Base-by-base conservation (phyloP, 2,113 vertebrate genomes). In the Acinonyx jubatus region DNA sequence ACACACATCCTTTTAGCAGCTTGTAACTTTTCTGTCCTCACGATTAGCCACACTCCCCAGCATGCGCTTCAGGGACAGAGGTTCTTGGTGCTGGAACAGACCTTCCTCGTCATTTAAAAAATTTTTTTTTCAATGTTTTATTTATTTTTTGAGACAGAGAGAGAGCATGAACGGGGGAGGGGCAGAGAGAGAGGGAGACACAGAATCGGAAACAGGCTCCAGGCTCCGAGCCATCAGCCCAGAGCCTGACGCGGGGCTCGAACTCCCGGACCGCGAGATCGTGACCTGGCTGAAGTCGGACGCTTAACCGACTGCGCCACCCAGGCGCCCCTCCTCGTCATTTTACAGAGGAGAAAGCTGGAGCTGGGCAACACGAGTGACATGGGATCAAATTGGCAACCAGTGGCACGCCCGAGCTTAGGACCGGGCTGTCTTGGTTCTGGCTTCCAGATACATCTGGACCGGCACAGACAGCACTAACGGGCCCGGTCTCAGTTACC, bases 401-500 rank as follows among this genome's bases (percentile, higher is more conserved):
- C 80, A 1, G 33, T 0, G 27, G 36, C 38, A 33, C 2, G 1
- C 19, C 31, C 12, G 27, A 9, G 48, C 50, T 45, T 45, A 33
- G 41, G 83, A 27, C 45, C 1, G 1, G 8, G 45, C 38, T 6
- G 1, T 29, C 23, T 18, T 12, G 19, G 13, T 36, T 10, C 45
- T 68, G 76, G 52, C 81, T 89, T 38, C 48, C 13, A 13, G 11
- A 55, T 31, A 5, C 38, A 14, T 63, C 41, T 4, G 19, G 55
- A 50, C 36, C 61, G 0, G 0, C 7, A 13, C 33, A 21, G 38
- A 18, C 1, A 29, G 57, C 50, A 25, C 86, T 19, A 0, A 4
- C 0, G 4, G 5, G 92, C n/a, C 57, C 0, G 0, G 48, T 66
- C 25, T 21, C 8, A 1, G 4, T 15, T 55, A 5, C 9, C 33